Percentiles rank a stretch among this genome's conserved stretches.
These are phyloP conservation scores for Notothenia coriiceps DNA, from an alignment of 2,113 vertebrate species.

Conservation along the genomic window DNA sequence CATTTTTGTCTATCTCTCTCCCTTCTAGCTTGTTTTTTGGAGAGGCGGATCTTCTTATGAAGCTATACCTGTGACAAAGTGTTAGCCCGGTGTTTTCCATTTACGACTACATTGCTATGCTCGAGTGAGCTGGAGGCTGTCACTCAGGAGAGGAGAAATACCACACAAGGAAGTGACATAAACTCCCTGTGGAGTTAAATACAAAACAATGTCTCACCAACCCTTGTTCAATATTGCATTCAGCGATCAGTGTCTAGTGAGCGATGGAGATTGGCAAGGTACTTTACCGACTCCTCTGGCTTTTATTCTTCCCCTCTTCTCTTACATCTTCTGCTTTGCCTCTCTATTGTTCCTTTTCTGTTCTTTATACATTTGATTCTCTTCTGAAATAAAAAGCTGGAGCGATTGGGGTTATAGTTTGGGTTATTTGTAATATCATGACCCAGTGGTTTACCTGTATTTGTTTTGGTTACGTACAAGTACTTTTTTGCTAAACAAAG, in stretches of 20 bases:
- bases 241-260: slow-evolving; percentile 60
- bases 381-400: too few species aligned
- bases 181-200: slow-evolving; percentile 72
- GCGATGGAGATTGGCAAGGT: slow-evolving; percentile 31
- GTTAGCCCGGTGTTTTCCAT: slow-evolving; percentile 73
- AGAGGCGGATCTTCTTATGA: slow-evolving; percentile 55
- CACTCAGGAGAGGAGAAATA: slow-evolving; percentile 67
- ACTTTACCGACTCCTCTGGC: slow-evolving; percentile 26
- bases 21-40: slow-evolving; percentile 29
- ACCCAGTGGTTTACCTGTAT: background rate
- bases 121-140: slow-evolving; percentile 60
- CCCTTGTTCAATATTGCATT: slow-evolving; percentile 64
- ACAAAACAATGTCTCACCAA: slow-evolving; percentile 63
- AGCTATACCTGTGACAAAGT: slow-evolving; percentile 71
- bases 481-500: background rate
- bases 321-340: background rate
- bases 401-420: background rate
- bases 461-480: too few species aligned
- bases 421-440: background rate
- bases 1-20: slow-evolving; percentile 8
- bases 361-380: too few species aligned
- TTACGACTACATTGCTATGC: slow-evolving; percentile 68
- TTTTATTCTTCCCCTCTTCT: slow-evolving; percentile 27
- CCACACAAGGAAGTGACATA: slow-evolving; percentile 61
- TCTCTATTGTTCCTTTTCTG: slow-evolving; percentile 19